These are phyloP conservation scores for Lasioglossum morio DNA, from an alignment of 2,888 invertebrate species.

Conservation along the genomic window DNA sequence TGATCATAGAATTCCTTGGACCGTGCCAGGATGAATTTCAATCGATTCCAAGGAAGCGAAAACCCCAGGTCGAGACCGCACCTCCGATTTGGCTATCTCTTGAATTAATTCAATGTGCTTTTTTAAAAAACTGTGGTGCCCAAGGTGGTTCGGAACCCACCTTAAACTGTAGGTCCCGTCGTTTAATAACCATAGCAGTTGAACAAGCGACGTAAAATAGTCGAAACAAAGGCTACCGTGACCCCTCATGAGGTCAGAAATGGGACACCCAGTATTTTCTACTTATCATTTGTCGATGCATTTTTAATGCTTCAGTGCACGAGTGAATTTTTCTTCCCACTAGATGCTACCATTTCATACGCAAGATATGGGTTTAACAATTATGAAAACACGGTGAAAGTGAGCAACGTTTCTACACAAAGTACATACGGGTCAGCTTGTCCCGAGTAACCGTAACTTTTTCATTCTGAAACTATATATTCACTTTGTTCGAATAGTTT, in stretches of 20 bases:
- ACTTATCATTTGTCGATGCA: no score
- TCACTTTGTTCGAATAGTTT: neutral
- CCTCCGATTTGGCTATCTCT: no score
- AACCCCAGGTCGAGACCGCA: neutral
- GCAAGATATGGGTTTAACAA: neutral
- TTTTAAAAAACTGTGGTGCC: no score
- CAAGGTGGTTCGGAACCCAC: no score
- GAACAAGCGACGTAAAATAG: no score
- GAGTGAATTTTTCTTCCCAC: neutral
- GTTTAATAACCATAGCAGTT: no score
- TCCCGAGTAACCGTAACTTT: neutral
- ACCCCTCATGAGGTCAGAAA: neutral
- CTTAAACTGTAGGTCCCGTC: no score
- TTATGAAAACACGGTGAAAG: neutral
- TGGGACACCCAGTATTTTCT: no score
- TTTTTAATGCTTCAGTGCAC: no score
- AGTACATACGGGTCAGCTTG: neutral
- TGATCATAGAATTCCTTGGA: constrained; percentile 22
- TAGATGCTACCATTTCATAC: neutral
- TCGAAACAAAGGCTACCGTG: no score
- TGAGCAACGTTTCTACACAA: neutral
- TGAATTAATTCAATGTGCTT: no score
- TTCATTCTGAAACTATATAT: neutral
- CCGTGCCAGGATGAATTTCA: constrained; percentile 32
- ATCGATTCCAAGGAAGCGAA: constrained; percentile 5